These are phyloP conservation scores for Anadara kagoshimensis DNA, from an alignment of 1,140 invertebrate genomes.

Conservation along the genomic window DNA sequence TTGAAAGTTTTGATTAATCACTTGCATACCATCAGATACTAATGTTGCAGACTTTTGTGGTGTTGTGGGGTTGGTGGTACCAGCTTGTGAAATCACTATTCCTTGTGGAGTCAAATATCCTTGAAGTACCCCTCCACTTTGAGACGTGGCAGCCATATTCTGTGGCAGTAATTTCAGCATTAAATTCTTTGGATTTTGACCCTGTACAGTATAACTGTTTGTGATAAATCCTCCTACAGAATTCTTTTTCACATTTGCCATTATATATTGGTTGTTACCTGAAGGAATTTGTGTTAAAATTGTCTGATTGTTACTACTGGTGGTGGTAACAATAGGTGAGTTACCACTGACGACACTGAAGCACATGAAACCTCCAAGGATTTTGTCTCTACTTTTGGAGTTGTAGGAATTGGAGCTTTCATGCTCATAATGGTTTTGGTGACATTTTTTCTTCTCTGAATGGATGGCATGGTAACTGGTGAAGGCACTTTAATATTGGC, in stretches of 20 bases:
- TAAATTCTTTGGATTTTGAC: no score
- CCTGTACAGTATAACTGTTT: no score
- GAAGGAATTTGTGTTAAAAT: background rate
- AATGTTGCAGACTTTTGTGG: background rate
- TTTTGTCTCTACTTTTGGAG: constrained; percentile 30
- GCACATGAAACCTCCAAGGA: background rate
- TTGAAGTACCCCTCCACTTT: no score
- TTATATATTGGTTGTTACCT: no score
- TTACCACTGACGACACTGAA: no score
- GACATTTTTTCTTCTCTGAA: constrained; percentile 53
- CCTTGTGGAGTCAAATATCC: constrained; percentile 49
- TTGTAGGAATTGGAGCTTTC: constrained; percentile 57
- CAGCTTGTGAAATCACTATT: constrained; percentile 46
- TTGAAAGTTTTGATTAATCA: no score
- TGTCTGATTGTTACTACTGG: no score
- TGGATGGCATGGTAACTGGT: constrained; percentile 55
- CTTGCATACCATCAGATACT: no score
- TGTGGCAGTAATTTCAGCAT: no score
- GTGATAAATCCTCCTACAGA: constrained; percentile 29
- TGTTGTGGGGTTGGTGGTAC: constrained; percentile 25
- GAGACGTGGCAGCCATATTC: no score
- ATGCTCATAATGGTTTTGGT: constrained; percentile 55
- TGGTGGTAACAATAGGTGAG: no score
- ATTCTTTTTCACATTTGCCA: no score
- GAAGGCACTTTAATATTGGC: constrained; percentile 62